Conservation (phyloP, 2,888 invertebrate genomes). For the Allolobophora icterica region DNA sequence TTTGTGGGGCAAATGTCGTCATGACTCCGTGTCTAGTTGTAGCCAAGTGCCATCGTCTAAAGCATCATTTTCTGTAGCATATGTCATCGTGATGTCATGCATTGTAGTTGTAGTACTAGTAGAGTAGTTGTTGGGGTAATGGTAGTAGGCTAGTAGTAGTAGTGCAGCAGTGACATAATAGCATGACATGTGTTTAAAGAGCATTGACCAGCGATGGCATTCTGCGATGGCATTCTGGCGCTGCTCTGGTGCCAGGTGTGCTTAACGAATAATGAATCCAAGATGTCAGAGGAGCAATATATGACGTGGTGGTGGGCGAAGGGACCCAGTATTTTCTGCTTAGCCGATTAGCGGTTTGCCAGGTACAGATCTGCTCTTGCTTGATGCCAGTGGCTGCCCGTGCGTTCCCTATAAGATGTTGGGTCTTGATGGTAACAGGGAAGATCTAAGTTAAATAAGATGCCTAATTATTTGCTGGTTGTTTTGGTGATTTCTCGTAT, state of each 20-base stretch:
- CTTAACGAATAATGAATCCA: not conserved
- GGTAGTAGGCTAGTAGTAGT: too few species aligned
- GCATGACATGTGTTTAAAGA: not conserved
- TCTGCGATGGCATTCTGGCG: not conserved
- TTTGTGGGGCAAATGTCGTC: too few species aligned
- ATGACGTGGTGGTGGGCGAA: not conserved
- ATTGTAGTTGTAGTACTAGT: not conserved
- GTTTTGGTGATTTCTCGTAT: not conserved
- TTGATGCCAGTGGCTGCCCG: constrained; percentile 4
- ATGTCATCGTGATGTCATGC: not conserved
- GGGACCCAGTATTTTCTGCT: not conserved
- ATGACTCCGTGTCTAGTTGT: too few species aligned
- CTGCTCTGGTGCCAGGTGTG: not conserved
- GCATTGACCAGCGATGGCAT: not conserved
- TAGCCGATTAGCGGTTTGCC: not conserved
- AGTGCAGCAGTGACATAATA: not conserved
- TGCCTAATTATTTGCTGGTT: not conserved
- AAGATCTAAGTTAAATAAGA: not conserved
- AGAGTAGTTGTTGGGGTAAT: too few species aligned
- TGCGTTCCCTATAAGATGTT: constrained; percentile 17
- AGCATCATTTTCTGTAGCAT: not conserved
- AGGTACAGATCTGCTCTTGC: not conserved
- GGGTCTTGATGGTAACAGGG: not conserved
- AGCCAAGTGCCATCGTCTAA: not conserved
- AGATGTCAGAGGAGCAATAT: not conserved